phyloP scores from a whole-genome alignment of 2,113 vertebrate species.

The Edolisoma coerulescens region DNA sequence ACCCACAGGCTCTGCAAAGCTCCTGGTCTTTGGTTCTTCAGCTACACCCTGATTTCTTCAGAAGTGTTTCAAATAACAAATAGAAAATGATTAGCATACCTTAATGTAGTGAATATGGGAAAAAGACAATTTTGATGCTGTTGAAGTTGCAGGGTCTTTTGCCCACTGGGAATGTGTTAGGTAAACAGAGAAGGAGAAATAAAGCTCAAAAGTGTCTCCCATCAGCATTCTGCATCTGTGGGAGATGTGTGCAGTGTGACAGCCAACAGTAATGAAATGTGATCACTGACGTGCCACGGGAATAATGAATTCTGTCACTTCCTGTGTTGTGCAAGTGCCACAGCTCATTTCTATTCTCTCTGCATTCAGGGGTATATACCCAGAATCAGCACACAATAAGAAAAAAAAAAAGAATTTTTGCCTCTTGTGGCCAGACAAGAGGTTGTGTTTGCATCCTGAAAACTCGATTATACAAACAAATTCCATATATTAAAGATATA shows the following conservation, averaged over 20 bases:
- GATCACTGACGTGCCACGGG: not conserved
- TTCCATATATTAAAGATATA: not conserved
- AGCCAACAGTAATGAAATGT: not conserved
- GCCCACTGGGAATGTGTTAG: not conserved
- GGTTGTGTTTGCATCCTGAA: not conserved
- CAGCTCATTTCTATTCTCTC: not conserved
- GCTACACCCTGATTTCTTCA: not conserved
- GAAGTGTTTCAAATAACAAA: not conserved
- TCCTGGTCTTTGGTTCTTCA: not conserved
- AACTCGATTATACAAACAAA: not conserved
- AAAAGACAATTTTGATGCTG: not conserved
- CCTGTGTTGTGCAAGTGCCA: not conserved
- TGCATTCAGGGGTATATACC: not conserved
- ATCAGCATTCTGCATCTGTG: not conserved
- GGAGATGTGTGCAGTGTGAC: not conserved
- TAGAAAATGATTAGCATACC: not conserved
- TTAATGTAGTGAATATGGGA: not conserved
- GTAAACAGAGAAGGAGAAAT: slow-evolving; percentile 4
- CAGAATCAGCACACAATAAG: not conserved
- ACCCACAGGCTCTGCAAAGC: not conserved
- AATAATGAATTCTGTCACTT: slow-evolving; percentile 45
- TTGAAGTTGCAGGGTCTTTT: not conserved
- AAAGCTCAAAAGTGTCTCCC: not conserved
- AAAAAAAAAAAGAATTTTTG: not conserved
- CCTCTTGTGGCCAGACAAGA: not conserved